Conservation (phyloP, 2,113 vertebrate genomes). For the Scalopus aquaticus region DNA sequence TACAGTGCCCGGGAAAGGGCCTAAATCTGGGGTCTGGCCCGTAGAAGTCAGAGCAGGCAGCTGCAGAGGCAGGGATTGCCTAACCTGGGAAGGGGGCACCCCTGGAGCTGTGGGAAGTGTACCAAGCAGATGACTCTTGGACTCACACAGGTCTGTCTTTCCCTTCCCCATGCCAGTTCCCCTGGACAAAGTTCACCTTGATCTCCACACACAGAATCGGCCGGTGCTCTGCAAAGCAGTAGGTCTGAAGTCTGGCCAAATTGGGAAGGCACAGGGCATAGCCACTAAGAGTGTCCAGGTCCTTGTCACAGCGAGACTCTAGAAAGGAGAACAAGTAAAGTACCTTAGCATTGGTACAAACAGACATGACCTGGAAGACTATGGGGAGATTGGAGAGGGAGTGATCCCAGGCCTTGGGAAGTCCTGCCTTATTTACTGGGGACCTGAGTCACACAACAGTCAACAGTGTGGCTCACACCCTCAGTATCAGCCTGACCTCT, state of each 20-base stretch:
- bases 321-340: constrained; percentile 24
- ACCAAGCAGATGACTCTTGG: not conserved
- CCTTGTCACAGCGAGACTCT: constrained; percentile 97
- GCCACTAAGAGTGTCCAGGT: constrained; percentile 96
- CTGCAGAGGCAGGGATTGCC: too few relatives aligned
- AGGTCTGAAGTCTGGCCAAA: constrained; percentile 91
- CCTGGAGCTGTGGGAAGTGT: not conserved
- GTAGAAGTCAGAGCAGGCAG: accelerated
- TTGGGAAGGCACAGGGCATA: constrained; percentile 97
- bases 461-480: too few relatives aligned
- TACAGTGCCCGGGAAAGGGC: not conserved
- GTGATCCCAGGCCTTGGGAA: too few relatives aligned
- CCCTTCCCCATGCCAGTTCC: not conserved
- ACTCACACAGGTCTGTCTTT: not conserved
- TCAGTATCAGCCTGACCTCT: too few relatives aligned
- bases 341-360: not conserved
- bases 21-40: not conserved
- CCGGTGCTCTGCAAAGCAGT: constrained; percentile 88
- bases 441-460: too few relatives aligned
- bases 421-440: too few relatives aligned
- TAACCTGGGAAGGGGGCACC: not conserved
- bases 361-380: not conserved
- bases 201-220: constrained; percentile 97
- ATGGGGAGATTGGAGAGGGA: too few relatives aligned
- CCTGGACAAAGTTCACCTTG: constrained; percentile 87